Evolutionary conservation across 1,140 invertebrate genomes (phyloP), one percentile per base, ranked within the genome.

Genomic region (Drosophila sturtevanti): DNA sequence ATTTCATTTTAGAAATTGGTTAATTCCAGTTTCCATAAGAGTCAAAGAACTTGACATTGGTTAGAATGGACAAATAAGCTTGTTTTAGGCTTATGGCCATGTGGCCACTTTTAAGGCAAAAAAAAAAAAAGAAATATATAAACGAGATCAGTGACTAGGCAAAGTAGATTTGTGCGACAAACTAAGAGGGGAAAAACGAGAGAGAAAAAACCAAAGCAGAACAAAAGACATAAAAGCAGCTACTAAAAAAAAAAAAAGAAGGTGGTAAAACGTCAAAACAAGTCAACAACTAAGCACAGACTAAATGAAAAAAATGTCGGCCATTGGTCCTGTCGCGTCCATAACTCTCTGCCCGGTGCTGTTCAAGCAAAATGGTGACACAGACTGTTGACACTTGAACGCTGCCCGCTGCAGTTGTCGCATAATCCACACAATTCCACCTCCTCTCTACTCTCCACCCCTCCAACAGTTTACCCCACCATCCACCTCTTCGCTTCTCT

Each of bases 211-310:
- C 24, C 1, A 4, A 24, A 24, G 4, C 27, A 31, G 27, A 31
- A 31, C 27, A 31, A 31, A 31, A 31, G 6, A 6, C 27, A 31
- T 31, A 31, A 31, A 31, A 31, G 27, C 27, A 31, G 27, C 27
- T 31, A 31, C 27, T 31, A 31, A 31, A 31, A 31, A 31, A 31
- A 31, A 6, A 31, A 31, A 24, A 24, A 31, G 7, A 61, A 60
- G 72, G 59, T 68, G 67, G 60, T 63, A 68, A n/a, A n/a, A 31
- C 69, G 51, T 27, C 63, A 79, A 54, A 81, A 68, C 78, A 72
- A 67, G 64, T 80, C 81, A 85, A 80, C 81, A 86, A 86, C 81
- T 85, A 85, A 85, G 74, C 81, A 78, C 69, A 76, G 68, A 85
- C 76, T 79, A 72, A 61, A 68, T 74, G 31, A 77, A 85, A 77